A percentile compares a stretch with the other conserved stretches of the same genome.
These are phyloP conservation scores for Perccottus glenii DNA, from an alignment of 2,113 vertebrate genomes.

Conservation along the genomic window DNA sequence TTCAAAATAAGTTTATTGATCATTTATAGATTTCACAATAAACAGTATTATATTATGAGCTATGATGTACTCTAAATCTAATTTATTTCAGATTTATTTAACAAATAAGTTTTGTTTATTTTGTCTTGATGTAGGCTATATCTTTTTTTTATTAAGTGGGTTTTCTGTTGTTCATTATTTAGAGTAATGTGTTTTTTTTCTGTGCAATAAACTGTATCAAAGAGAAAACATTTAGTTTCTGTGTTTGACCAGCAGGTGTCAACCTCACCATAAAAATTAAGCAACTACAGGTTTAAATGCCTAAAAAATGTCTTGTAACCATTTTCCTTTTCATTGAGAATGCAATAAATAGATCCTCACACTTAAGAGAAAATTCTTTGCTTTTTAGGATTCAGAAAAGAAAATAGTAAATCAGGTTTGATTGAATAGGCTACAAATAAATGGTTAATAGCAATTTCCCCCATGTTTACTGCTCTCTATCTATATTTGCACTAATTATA, in stretches of 20 bases:
- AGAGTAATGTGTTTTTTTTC: neutral
- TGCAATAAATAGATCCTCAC: neutral
- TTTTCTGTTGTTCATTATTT: neutral
- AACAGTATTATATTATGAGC: too few relatives aligned
- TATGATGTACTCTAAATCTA: too few relatives aligned
- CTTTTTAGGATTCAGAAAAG: too few relatives aligned
- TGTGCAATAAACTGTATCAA: neutral
- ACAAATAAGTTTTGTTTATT: too few relatives aligned
- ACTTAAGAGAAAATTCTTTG: too few relatives aligned
- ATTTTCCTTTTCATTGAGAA: neutral
- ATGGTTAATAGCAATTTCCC: neutral
- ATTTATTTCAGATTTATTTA: too few relatives aligned
- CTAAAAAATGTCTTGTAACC: neutral
- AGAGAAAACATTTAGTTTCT: neutral
- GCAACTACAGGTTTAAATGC: neutral
- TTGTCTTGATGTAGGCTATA: too few relatives aligned
- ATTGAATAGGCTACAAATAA: neutral
- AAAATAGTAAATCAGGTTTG: too few relatives aligned
- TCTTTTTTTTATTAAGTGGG: too few relatives aligned
- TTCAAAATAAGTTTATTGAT: too few relatives aligned
- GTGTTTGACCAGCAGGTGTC: constrained; percentile 80
- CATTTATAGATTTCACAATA: too few relatives aligned
- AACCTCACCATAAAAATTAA: constrained; percentile 69
- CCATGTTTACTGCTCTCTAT: constrained; percentile 1
- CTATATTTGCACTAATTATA: neutral